These are phyloP conservation scores for Pimephales promelas DNA, from an alignment of 2,113 vertebrate genomes.

Conservation along the genomic window DNA sequence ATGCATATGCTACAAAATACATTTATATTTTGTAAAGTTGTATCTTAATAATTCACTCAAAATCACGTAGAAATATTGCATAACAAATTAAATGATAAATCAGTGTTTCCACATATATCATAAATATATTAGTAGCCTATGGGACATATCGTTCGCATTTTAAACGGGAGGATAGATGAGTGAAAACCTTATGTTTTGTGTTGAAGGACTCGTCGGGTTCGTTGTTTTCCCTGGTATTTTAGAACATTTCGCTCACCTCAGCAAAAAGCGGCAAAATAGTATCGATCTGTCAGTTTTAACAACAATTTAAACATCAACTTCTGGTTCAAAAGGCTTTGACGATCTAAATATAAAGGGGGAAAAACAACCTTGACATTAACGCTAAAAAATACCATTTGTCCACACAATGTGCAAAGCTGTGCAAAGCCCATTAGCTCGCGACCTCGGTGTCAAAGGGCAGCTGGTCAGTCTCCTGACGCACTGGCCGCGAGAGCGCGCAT, in stretches of 20 bases:
- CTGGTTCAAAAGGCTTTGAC: neutral
- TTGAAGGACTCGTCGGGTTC: neutral
- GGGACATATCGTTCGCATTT: neutral
- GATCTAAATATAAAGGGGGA: neutral
- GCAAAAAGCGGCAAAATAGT: neutral
- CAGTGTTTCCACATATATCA: neutral
- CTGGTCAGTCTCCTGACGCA: slow-evolving; percentile 61
- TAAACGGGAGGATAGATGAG: neutral
- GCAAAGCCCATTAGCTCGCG: slow-evolving; percentile 48
- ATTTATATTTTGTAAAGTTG: neutral
- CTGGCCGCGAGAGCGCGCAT: slow-evolving; percentile 47
- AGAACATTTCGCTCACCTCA: neutral
- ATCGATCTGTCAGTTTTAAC: neutral
- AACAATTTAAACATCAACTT: neutral
- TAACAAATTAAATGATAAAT: neutral
- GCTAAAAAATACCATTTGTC: slow-evolving; percentile 52
- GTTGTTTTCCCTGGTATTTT: neutral
- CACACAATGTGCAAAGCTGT: slow-evolving; percentile 40
- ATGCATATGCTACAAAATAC: neutral
- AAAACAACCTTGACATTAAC: neutral
- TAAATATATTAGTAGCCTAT: neutral
- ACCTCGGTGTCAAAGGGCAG: slow-evolving; percentile 70
- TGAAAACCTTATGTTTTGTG: neutral
- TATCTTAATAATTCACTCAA: neutral
- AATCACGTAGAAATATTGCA: neutral